These are phyloP conservation scores for Temnopleurus reevesii DNA, from an alignment of 53 echinoderm and acorn worm genomes.

Conservation along the genomic window DNA sequence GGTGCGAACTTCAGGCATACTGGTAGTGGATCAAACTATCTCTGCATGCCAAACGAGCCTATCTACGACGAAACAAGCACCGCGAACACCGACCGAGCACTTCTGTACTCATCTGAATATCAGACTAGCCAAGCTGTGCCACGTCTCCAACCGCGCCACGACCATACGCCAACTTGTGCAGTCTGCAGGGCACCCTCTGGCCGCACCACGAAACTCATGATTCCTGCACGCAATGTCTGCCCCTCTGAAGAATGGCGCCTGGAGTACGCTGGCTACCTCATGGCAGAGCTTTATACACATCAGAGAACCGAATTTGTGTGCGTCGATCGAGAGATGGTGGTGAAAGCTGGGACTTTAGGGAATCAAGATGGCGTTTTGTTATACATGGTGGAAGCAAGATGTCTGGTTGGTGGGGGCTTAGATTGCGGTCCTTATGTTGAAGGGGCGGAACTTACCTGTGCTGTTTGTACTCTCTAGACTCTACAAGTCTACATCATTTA, in stretches of 20 bases:
- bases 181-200: constrained; percentile 59
- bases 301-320: constrained; percentile 50
- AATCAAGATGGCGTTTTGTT: constrained; percentile 29
- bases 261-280: constrained; percentile 67
- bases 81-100: background rate
- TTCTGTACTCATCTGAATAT: constrained; percentile 61
- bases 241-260: constrained; percentile 61
- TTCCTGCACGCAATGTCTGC: constrained; percentile 71
- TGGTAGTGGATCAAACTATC: constrained; percentile 65
- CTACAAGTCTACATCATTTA: no score
- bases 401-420: constrained; percentile 41
- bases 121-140: background rate
- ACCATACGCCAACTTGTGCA: constrained; percentile 55
- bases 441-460: constrained; percentile 66
- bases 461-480: constrained; percentile 60
- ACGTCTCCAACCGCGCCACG: background rate
- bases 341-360: constrained; percentile 15
- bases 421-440: constrained; percentile 58
- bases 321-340: constrained; percentile 55
- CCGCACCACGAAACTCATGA: constrained; percentile 57
- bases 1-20: constrained; percentile 55
- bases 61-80: constrained; percentile 59
- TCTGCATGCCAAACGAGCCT: constrained; percentile 68
- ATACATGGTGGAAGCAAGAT: constrained; percentile 54
- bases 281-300: constrained; percentile 24